Conservation (phyloP, 2,113 vertebrate genomes). For the Hystrix cristata region DNA sequence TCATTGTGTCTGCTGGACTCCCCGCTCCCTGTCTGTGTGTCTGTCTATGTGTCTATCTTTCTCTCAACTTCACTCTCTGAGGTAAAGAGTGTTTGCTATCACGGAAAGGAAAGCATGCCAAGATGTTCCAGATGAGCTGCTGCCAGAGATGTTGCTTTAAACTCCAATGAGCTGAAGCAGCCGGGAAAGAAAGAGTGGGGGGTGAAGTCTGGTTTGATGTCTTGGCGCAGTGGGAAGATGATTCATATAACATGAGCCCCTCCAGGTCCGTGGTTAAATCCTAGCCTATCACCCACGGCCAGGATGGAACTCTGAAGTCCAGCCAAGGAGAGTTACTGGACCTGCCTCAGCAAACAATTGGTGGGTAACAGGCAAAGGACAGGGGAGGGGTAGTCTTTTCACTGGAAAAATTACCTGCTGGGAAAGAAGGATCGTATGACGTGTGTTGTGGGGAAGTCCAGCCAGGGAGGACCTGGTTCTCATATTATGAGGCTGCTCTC, state of each 20-base stretch:
- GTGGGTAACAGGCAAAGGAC: conserved; percentile 58
- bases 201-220: conserved; percentile 56
- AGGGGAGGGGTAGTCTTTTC: conserved; percentile 33
- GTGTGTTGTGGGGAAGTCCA: conserved; percentile 22
- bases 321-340: conserved; percentile 43
- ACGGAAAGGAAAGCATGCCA: neutral
- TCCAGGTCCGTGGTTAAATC: conserved; percentile 59
- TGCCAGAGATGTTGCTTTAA: conserved; percentile 66
- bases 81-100: neutral
- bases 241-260: neutral
- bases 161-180: conserved; percentile 50
- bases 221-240: neutral
- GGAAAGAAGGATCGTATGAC: conserved; percentile 58
- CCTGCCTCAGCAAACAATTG: conserved; percentile 21
- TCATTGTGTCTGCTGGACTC: neutral
- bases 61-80: neutral
- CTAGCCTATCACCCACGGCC: neutral
- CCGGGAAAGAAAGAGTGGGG: neutral
- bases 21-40: neutral
- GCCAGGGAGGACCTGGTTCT: conserved; percentile 41
- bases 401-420: conserved; percentile 73
- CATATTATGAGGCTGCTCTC: neutral
- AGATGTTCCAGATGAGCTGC: conserved; percentile 65
- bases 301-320: conserved; percentile 51
- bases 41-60: conserved; percentile 50